These are phyloP conservation scores for Anthoscopus minutus DNA, from an alignment of 2,113 vertebrate genomes.

Conservation along the genomic window DNA sequence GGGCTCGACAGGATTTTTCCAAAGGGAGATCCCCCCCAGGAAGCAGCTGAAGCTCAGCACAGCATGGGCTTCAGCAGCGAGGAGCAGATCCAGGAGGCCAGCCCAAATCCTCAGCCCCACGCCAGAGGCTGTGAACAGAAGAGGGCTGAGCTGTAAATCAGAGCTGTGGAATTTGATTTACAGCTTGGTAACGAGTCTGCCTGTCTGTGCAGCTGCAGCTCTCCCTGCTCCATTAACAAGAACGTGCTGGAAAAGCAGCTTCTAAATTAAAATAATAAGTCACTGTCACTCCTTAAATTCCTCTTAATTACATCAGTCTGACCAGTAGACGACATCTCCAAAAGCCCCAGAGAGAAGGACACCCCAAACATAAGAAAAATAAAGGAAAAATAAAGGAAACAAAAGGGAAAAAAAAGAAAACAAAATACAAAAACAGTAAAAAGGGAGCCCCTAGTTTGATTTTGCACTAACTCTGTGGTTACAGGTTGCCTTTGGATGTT, in stretches of 20 bases:
- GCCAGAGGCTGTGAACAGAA: rapidly evolving
- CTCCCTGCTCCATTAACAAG: background rate
- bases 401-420: background rate
- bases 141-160: background rate
- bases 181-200: background rate
- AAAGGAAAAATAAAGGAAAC: background rate
- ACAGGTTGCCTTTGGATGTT: rapidly evolving
- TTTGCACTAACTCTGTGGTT: too few relatives aligned
- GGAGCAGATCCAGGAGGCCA: background rate
- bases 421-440: background rate
- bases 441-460: rapidly evolving
- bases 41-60: rapidly evolving
- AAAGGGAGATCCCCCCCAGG: rapidly evolving
- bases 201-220: background rate
- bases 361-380: background rate
- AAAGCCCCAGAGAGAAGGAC: background rate
- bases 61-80: background rate
- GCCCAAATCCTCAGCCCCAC: background rate
- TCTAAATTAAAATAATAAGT: background rate
- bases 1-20: background rate
- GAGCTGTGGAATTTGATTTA: background rate
- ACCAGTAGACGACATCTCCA: background rate
- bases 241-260: background rate
- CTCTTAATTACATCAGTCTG: background rate
- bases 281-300: background rate